These are phyloP conservation scores for Terrapene triunguis DNA, from an alignment of 2,113 vertebrate genomes.

Conservation along the genomic window DNA sequence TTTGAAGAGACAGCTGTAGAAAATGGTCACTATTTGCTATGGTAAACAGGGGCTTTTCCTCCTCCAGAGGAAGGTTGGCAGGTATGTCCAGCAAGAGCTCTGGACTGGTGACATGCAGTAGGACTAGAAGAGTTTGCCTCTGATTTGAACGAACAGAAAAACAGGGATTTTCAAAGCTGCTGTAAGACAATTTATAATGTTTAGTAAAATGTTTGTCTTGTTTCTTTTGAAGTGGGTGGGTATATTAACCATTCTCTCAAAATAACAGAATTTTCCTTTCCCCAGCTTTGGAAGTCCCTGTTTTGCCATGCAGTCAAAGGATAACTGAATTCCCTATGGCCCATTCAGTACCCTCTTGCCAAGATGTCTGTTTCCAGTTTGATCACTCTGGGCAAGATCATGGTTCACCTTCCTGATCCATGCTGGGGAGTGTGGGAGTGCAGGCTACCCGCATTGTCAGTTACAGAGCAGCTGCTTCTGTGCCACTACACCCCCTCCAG, in stretches of 20 bases:
- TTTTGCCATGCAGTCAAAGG: not conserved
- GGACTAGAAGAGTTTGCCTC: not conserved
- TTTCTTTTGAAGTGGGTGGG: not conserved
- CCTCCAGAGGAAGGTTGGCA: not conserved
- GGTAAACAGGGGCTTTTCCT: not conserved
- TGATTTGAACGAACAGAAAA: constrained; percentile 1
- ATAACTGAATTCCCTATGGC: not conserved
- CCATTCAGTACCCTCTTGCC: not conserved
- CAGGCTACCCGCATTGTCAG: not conserved
- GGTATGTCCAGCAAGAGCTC: not conserved
- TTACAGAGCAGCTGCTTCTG: not conserved
- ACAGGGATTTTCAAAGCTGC: not conserved
- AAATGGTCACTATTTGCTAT: not conserved
- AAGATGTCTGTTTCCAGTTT: not conserved
- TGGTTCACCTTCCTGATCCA: not conserved
- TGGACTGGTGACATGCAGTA: not conserved
- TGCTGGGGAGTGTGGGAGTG: not conserved
- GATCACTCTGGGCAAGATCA: not conserved
- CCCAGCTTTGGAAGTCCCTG: not conserved
- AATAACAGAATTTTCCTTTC: not conserved
- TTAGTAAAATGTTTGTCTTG: not conserved
- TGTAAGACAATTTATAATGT: not conserved
- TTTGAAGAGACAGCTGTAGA: not conserved
- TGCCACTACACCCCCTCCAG: not conserved
- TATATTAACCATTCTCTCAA: not conserved